Evolutionary conservation across 1,140 invertebrate species (phyloP).

Genomic region (Maconellicoccus hirsutus): DNA sequence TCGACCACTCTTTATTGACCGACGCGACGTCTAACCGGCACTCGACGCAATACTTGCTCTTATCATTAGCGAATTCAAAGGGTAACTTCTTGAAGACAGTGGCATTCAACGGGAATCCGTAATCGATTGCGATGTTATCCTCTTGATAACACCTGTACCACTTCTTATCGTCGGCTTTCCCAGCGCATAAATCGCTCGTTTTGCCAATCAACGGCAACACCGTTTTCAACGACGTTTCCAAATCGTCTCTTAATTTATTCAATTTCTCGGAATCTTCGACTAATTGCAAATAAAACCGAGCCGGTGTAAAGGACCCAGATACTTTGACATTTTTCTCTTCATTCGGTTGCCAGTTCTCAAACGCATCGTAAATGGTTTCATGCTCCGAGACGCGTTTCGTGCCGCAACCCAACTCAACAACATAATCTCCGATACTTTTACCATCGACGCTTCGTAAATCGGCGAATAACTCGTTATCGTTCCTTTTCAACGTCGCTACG

Average conservation of each 20-base stretch:
- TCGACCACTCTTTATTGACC: background rate
- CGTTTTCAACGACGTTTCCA: slow-evolving; percentile 6
- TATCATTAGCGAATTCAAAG: background rate
- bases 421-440: slow-evolving; percentile 24
- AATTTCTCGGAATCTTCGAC: background rate
- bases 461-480: slow-evolving; percentile 31
- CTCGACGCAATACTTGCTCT: background rate
- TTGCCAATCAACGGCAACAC: slow-evolving; percentile 10
- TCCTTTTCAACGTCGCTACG: slow-evolving; percentile 40
- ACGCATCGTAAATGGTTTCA: slow-evolving; percentile 30
- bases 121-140: background rate
- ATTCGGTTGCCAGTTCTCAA: background rate
- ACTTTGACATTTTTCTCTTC: background rate
- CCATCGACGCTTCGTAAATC: slow-evolving; percentile 32
- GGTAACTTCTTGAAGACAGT: background rate
- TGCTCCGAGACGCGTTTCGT: slow-evolving; percentile 17
- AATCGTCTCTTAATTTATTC: slow-evolving; percentile 14
- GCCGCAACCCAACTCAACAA: slow-evolving; percentile 25
- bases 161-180: background rate
- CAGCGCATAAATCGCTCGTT: background rate
- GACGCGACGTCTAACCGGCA: background rate
- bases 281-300: slow-evolving; percentile 24
- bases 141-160: background rate
- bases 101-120: background rate
- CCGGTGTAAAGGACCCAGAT: background rate